Conservation (phyloP, 2,797 vertebrate genomes). For the Sphaeramia orbicularis region DNA sequence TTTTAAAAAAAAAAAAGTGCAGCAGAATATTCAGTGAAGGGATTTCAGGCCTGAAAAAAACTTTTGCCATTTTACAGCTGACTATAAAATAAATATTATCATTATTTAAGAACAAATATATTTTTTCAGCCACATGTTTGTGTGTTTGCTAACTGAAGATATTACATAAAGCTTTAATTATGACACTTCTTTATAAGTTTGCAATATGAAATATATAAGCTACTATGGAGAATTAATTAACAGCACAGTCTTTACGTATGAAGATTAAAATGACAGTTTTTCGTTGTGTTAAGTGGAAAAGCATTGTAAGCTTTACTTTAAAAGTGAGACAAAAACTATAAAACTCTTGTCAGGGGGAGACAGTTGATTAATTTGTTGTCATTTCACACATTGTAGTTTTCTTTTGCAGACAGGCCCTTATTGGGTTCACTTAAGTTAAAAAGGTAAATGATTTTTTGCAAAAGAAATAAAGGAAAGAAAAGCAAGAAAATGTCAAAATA, state of each 20-base stretch:
- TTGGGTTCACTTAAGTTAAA: background rate
- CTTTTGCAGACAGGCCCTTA: conserved; percentile 5
- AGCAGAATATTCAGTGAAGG: conserved; percentile 23
- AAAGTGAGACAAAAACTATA: background rate
- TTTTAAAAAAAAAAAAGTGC: conserved; percentile 25
- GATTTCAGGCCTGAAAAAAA: conserved; percentile 51
- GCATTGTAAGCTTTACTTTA: background rate
- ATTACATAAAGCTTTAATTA: conserved; percentile 3
- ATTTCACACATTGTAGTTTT: conserved; percentile 3
- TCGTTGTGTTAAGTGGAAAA: background rate
- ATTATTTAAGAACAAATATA: too few species aligned
- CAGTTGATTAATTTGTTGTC: conserved; percentile 7
- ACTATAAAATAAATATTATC: too few species aligned
- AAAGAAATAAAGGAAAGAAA: conserved; percentile 1
- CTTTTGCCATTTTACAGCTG: conserved; percentile 29
- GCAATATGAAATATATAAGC: conserved; percentile 1
- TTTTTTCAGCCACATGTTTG: conserved; percentile 20
- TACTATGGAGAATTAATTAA: too few species aligned
- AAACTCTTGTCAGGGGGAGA: conserved; percentile 5
- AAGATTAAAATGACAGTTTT: conserved; percentile 5
- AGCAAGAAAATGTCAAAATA: background rate
- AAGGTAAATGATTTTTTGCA: conserved; percentile 13
- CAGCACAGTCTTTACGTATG: background rate
- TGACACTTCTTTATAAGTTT: background rate
- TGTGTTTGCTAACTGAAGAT: background rate